These are phyloP conservation scores for Yoshiicerus persimilis DNA, from an alignment of 1,140 invertebrate genomes.

Conservation along the genomic window DNA sequence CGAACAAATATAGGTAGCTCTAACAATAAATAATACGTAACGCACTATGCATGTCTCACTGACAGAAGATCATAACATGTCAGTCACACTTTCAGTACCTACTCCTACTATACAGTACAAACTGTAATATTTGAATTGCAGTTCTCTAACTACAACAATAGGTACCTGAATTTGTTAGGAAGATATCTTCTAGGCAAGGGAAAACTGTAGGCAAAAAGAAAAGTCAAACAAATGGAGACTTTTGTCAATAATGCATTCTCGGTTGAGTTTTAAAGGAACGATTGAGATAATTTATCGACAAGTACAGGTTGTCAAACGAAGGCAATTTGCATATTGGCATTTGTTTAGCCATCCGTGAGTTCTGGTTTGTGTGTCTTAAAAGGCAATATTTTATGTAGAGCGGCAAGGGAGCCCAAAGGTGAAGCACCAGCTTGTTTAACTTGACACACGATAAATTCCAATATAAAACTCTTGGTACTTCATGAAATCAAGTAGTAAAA, in stretches of 20 bases:
- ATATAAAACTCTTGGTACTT: constrained; percentile 9
- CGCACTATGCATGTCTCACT: too few species aligned
- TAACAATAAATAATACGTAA: too few species aligned
- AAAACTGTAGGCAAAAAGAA: background rate
- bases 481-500: background rate
- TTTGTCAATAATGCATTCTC: background rate
- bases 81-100: too few species aligned
- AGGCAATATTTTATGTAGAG: constrained; percentile 18
- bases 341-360: background rate
- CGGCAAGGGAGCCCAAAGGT: constrained; percentile 16
- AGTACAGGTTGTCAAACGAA: constrained; percentile 8
- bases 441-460: constrained; percentile 17
- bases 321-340: constrained; percentile 15
- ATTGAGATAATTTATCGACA: constrained; percentile 20
- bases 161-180: too few species aligned
- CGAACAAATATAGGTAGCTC: too few species aligned
- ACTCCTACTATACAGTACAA: too few species aligned
- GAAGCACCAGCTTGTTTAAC: constrained; percentile 12
- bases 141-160: too few species aligned
- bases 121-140: too few species aligned
- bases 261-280: background rate
- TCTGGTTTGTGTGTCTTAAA: constrained; percentile 17
- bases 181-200: too few species aligned
- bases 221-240: background rate
- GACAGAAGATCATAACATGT: too few species aligned